These are phyloP conservation scores for Gymnogyps californianus DNA, from an alignment of 2,113 vertebrate species.

Conservation along the genomic window DNA sequence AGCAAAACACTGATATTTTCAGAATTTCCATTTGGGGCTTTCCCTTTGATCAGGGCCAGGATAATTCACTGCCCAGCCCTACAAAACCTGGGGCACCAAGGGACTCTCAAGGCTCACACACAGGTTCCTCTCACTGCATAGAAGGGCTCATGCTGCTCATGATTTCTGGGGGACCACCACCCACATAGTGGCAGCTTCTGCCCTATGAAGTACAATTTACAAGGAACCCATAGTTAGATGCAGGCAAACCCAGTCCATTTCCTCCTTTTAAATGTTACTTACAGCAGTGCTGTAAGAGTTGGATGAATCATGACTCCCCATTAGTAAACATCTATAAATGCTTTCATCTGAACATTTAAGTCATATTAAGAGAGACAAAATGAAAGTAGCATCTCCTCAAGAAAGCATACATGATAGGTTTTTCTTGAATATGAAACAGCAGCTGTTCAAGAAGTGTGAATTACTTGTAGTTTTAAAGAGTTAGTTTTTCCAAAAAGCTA, in stretches of 20 bases:
- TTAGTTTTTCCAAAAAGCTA: neutral
- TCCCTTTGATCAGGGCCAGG: neutral
- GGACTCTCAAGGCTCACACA: neutral
- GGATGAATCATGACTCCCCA: neutral
- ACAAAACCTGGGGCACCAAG: neutral
- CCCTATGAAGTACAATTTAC: neutral
- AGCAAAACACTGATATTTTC: neutral
- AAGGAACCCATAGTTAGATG: neutral
- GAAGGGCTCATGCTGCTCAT: neutral
- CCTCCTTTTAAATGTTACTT: neutral
- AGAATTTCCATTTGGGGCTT: neutral
- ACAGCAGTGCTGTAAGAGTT: neutral
- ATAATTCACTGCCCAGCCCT: neutral
- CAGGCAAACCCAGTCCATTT: neutral
- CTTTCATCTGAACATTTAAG: neutral
- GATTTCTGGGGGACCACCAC: neutral
- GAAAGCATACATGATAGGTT: neutral
- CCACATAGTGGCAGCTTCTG: neutral
- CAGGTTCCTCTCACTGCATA: rapidly evolving
- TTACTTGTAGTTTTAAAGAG: neutral
- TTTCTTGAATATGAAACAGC: neutral
- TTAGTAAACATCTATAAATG: neutral
- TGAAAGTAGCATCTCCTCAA: neutral
- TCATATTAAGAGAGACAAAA: neutral
- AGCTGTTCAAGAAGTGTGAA: neutral